phyloP scores from a whole-genome alignment of 2,797 vertebrate species.

The Urosaurus nigricauda region DNA sequence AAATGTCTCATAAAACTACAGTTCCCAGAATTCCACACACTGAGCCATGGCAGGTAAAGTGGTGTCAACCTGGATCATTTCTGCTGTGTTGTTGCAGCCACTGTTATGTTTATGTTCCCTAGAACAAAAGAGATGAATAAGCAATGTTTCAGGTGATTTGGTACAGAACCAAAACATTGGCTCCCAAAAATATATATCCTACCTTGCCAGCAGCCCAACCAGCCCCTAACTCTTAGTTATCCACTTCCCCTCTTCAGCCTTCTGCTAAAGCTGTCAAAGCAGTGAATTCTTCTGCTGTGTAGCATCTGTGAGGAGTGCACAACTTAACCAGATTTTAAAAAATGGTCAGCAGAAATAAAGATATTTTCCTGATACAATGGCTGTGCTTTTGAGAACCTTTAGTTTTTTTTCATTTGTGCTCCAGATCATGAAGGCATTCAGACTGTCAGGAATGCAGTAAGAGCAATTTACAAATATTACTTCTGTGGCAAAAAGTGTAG shows the following conservation, averaged over 20 bases:
- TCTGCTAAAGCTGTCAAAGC: background rate
- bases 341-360: background rate
- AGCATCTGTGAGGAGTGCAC: background rate
- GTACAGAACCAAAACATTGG: background rate
- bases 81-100: too few species aligned
- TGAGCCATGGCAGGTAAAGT: too few species aligned
- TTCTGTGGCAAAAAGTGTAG: slow-evolving; percentile 20
- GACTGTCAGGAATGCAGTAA: slow-evolving; percentile 27
- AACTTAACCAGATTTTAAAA: background rate
- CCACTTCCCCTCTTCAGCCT: background rate
- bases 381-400: background rate
- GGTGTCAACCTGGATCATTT: too few species aligned
- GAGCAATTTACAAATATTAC: background rate
- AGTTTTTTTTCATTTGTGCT: background rate
- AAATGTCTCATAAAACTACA: too few species aligned
- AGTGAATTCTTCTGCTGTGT: background rate
- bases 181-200: background rate
- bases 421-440: slow-evolving; percentile 32
- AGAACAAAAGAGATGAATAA: background rate
- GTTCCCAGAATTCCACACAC: too few species aligned
- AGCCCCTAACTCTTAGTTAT: too few species aligned
- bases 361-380: too few species aligned
- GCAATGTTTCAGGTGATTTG: background rate
- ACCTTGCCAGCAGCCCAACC: background rate
- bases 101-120: background rate